Percentiles rank a stretch among this genome's conserved stretches.
phyloP scores from a whole-genome alignment of 2,797 vertebrate genomes.

The Octomys mimax region DNA sequence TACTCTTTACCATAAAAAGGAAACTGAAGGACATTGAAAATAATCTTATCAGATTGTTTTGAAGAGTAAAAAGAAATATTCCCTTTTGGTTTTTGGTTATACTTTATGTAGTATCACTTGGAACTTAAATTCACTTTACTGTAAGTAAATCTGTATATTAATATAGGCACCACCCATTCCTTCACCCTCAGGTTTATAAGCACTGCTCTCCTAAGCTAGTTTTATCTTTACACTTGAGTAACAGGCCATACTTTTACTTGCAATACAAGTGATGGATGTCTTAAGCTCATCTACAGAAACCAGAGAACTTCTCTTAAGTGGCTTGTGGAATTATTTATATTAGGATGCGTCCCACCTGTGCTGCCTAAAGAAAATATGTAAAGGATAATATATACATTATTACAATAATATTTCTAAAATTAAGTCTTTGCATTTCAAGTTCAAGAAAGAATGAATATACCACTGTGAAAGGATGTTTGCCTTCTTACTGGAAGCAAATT shows the following conservation, averaged over 20 bases:
- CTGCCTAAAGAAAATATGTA: neutral
- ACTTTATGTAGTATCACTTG: neutral
- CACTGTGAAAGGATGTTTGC: conserved; percentile 45
- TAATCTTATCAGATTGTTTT: neutral
- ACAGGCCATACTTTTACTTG: neutral
- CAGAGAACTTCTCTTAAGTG: neutral
- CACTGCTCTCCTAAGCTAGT: neutral
- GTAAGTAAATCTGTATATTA: neutral
- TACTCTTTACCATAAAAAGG: neutral
- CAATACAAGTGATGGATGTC: neutral
- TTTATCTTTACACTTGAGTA: neutral
- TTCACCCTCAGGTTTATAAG: neutral
- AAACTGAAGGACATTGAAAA: neutral
- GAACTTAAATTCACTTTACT: neutral
- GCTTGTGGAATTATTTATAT: neutral
- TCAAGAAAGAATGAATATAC: conserved; percentile 14
- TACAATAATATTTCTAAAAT: conserved; percentile 7
- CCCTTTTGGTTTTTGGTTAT: neutral
- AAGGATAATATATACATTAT: neutral
- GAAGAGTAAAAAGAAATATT: neutral
- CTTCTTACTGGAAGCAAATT: conserved; percentile 18
- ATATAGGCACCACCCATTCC: too few species aligned
- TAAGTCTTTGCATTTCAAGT: conserved; percentile 29
- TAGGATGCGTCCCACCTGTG: neutral
- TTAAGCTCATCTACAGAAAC: neutral